These are phyloP conservation scores for Argentina silus DNA, from an alignment of 2,797 vertebrate genomes.

Conservation along the genomic window DNA sequence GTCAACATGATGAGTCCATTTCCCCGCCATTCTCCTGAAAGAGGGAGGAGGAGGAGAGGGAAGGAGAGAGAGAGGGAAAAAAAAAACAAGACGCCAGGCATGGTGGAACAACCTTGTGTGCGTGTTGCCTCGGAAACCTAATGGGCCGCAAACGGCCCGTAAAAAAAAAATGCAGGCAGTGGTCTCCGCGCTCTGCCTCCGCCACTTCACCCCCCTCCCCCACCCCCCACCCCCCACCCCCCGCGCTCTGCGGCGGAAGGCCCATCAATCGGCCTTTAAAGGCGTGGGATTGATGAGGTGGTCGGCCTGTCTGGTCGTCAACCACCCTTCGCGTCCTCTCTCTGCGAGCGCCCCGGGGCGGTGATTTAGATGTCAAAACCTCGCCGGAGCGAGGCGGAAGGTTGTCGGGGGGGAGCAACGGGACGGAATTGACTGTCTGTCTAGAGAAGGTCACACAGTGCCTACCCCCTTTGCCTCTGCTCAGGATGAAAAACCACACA, in stretches of 20 bases:
- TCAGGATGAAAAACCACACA: conserved; percentile 35
- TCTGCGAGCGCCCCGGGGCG: conserved; percentile 29
- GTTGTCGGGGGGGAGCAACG: conserved; percentile 35
- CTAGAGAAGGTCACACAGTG: conserved; percentile 5
- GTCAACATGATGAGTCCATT: conserved; percentile 74
- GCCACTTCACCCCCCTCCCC: too few species aligned
- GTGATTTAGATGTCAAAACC: conserved; percentile 61
- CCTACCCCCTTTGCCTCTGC: not conserved
- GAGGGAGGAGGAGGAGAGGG: too few species aligned
- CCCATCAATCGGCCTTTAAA: conserved; percentile 49
- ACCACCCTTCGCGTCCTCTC: conserved; percentile 2
- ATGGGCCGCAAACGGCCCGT: conserved; percentile 53
- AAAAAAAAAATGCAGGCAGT: conserved; percentile 17
- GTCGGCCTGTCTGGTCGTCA: conserved; percentile 6
- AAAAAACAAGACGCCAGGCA: not conserved
- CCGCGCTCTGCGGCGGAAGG: conserved; percentile 19
- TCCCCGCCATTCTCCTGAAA: conserved; percentile 49
- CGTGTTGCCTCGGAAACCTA: conserved; percentile 56
- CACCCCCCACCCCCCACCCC: conserved; percentile 25
- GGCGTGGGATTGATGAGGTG: conserved; percentile 45
- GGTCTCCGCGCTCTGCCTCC: conserved; percentile 28
- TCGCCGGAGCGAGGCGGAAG: not conserved
- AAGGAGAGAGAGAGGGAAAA: not conserved
- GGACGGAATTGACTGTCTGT: conserved; percentile 38
- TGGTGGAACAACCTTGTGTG: conserved; percentile 39